phyloP scores from a whole-genome alignment of 1,140 invertebrate species.

The Caenorhabditis brenneri region DNA sequence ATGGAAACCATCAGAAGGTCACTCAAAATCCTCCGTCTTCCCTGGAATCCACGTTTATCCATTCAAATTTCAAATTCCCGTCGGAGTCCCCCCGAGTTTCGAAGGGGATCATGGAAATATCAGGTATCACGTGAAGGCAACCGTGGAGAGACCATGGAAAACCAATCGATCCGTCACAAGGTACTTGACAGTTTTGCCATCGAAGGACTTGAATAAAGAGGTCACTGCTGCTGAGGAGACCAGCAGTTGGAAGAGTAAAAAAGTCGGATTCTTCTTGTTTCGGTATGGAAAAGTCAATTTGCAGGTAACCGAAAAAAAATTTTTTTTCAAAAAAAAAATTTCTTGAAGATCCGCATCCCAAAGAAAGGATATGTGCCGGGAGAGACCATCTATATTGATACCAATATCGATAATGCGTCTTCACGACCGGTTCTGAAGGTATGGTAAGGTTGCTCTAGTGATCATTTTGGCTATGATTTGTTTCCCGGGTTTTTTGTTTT shows the following conservation, averaged over 20 bases:
- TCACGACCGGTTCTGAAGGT: conserved; percentile 5
- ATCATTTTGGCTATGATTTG: no score
- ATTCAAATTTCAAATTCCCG: conserved; percentile 33
- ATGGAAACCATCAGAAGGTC: conserved; percentile 20
- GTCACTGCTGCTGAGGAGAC: not conserved
- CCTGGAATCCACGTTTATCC: conserved; percentile 36
- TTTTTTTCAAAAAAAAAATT: not conserved
- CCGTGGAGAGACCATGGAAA: conserved; percentile 36
- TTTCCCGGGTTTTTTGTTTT: no score
- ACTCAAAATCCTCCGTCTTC: conserved; percentile 23
- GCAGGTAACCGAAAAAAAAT: not conserved
- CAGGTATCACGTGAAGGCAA: conserved; percentile 13
- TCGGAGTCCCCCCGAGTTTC: not conserved
- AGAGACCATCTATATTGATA: not conserved
- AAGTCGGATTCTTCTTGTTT: conserved; percentile 20
- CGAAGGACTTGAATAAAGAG: conserved; percentile 16
- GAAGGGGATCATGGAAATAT: conserved; percentile 26
- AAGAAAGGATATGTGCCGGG: conserved; percentile 25
- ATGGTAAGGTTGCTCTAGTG: not conserved
- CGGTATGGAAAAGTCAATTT: conserved; percentile 16
- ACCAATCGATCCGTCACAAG: conserved; percentile 15
- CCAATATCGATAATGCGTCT: conserved; percentile 4
- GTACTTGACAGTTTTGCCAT: not conserved
- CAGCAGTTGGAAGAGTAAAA: conserved; percentile 13
- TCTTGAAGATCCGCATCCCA: not conserved